Percentiles rank a stretch among this genome's conserved stretches.
phyloP scores from a whole-genome alignment of 64 coral and sea anemone species.

The Porites australiensis region DNA sequence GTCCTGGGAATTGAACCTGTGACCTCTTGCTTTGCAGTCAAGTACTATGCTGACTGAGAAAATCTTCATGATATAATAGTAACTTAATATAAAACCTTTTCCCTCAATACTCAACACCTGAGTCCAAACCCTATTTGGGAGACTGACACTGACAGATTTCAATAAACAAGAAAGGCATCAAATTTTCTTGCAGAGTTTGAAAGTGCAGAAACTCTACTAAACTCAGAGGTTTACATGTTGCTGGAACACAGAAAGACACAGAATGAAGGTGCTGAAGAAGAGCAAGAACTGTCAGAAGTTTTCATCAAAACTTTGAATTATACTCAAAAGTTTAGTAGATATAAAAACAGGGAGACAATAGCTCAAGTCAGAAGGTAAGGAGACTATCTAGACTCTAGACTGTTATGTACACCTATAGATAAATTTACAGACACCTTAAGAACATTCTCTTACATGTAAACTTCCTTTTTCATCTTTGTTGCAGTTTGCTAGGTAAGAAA shows the following conservation, averaged over 20 bases:
- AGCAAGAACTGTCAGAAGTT: slow-evolving; percentile 95
- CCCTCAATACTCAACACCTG: too few species aligned
- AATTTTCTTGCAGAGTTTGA: slow-evolving; percentile 81
- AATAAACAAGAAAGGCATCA: neutral
- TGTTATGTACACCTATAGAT: too few species aligned
- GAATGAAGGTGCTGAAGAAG: slow-evolving; percentile 95
- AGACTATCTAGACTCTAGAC: too few species aligned
- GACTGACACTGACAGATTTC: too few species aligned
- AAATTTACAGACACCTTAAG: too few species aligned
- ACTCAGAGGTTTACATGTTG: slow-evolving; percentile 99
- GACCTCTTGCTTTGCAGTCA: too few species aligned
- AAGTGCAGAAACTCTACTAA: slow-evolving; percentile 96
- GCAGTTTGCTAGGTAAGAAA: slow-evolving; percentile 97
- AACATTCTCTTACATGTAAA: too few species aligned
- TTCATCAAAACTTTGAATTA: slow-evolving; percentile 98
- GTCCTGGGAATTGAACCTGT: too few species aligned
- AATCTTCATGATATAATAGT: too few species aligned
- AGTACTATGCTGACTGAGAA: too few species aligned
- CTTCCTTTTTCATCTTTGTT: neutral
- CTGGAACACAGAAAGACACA: slow-evolving; percentile 97
- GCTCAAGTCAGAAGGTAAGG: slow-evolving; percentile 93
- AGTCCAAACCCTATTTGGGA: too few species aligned
- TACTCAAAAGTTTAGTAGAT: slow-evolving; percentile 96
- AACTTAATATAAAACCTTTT: too few species aligned
- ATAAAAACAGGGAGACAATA: slow-evolving; percentile 99